phyloP scores from a whole-genome alignment of 2,113 vertebrate genomes.

The Misgurnus mizolepis region DNA sequence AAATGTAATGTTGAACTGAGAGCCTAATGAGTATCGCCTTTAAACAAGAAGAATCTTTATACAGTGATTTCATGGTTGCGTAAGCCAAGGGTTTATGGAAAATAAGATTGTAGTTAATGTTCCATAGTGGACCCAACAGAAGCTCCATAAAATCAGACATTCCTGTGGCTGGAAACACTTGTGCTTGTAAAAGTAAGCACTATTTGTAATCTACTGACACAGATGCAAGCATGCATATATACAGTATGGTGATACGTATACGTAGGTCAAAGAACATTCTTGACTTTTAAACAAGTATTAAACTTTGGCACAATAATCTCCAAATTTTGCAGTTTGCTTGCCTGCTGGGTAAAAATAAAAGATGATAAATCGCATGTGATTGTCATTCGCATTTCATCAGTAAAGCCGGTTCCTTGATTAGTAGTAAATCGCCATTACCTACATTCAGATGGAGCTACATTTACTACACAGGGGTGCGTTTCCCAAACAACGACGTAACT shows the following conservation, averaged over 20 bases:
- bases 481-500: too few species aligned
- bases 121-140: background rate
- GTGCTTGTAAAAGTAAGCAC: background rate
- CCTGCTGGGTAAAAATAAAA: too few species aligned
- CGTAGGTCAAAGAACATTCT: background rate
- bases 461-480: too few species aligned
- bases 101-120: background rate
- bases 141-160: constrained; percentile 18
- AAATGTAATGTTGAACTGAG: constrained; percentile 2
- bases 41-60: background rate
- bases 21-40: background rate
- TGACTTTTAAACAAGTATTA: background rate
- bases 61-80: constrained; percentile 11
- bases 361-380: too few species aligned
- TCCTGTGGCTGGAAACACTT: constrained; percentile 26
- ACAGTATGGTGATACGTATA: background rate
- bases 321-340: too few species aligned
- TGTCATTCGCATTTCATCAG: too few species aligned
- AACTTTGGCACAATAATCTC: too few species aligned
- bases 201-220: background rate
- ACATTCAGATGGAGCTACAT: too few species aligned
- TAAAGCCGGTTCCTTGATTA: too few species aligned
- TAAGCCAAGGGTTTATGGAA: background rate
- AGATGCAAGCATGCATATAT: background rate
- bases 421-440: too few species aligned